Conservation (phyloP, 2,797 vertebrate genomes). For the Typhlichthys subterraneus region DNA sequence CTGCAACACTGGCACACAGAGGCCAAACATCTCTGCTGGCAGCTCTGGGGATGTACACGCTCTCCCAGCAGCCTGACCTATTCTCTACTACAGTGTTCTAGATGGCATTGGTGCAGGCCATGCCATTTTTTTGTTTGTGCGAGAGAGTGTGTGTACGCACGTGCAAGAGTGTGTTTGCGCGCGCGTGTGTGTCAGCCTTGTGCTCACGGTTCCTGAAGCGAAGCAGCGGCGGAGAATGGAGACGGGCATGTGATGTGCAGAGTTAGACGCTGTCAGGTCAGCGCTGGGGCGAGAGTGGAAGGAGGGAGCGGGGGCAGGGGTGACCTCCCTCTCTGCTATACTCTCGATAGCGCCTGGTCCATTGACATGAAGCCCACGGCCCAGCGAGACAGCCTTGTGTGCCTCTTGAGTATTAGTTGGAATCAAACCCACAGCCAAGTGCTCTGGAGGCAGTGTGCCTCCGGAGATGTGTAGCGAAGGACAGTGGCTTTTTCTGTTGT, state of each 20-base stretch:
- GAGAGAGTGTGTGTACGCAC: constrained; percentile 1
- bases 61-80: constrained; percentile 18
- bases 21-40: background rate
- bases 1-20: too few relatives aligned
- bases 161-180: constrained; percentile 1
- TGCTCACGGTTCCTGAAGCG: constrained; percentile 20
- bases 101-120: constrained; percentile 28
- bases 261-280: constrained; percentile 29
- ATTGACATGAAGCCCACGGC: constrained; percentile 55
- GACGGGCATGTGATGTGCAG: constrained; percentile 32
- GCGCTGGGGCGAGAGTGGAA: constrained; percentile 26
- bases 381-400: constrained; percentile 16
- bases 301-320: background rate
- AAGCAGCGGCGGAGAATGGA: constrained; percentile 21
- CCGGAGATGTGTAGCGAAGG: constrained; percentile 5
- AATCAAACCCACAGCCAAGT: constrained; percentile 26
- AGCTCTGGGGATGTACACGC: constrained; percentile 9
- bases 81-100: constrained; percentile 23
- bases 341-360: constrained; percentile 7
- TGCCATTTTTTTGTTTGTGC: constrained; percentile 23
- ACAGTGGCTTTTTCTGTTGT: too few relatives aligned
- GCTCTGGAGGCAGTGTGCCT: constrained; percentile 26
- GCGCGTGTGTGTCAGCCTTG: constrained; percentile 3
- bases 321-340: constrained; percentile 2
- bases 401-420: constrained; percentile 32